Conservation (phyloP, 2,888 invertebrate genomes). For the Lochmaea capreae region DNA sequence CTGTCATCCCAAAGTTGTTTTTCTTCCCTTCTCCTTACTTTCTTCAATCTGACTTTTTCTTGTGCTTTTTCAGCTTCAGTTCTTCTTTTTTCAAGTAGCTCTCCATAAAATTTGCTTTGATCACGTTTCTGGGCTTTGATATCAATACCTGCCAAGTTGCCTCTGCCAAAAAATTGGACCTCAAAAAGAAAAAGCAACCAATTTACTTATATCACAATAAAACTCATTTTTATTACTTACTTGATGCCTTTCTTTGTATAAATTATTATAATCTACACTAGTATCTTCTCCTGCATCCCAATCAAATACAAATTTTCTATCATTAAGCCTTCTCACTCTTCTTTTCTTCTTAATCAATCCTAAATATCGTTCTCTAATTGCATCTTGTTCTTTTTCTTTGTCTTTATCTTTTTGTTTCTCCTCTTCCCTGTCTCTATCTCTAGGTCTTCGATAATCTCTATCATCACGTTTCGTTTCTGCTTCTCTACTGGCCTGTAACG, state of each 20-base stretch:
- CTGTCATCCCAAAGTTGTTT: conserved; percentile 99
- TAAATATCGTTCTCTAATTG: conserved; percentile 94
- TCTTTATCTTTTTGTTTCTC: conserved; percentile 78
- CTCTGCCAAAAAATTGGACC: conserved; percentile 97
- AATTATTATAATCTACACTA: conserved; percentile 94
- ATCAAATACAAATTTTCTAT: conserved; percentile 99
- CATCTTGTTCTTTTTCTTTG: conserved; percentile 92
- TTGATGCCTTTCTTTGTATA: conserved; percentile 97
- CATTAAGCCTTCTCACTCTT: conserved; percentile 92
- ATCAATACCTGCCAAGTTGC: conserved; percentile 98
- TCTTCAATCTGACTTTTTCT: conserved; percentile 92
- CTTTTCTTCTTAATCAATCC: conserved; percentile 94
- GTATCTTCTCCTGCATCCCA: conserved; percentile 99
- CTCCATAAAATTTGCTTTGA: conserved; percentile 97
- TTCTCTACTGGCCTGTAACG: conserved; percentile 57
- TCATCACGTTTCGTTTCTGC: conserved; percentile 60
- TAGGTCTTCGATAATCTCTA: conserved; percentile 62
- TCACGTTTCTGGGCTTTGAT: conserved; percentile 96
- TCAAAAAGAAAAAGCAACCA: conserved; percentile 43
- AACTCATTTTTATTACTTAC: conserved; percentile 31
- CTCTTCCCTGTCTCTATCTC: conserved; percentile 67
- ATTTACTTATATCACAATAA: conserved; percentile 5
- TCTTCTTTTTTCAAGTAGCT: conserved; percentile 91
- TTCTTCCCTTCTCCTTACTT: conserved; percentile 94
- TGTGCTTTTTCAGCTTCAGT: conserved; percentile 98